Base-by-base conservation (phyloP, 53 echinoderm and acorn worm genomes). In the Echinarachnius parma region DNA sequence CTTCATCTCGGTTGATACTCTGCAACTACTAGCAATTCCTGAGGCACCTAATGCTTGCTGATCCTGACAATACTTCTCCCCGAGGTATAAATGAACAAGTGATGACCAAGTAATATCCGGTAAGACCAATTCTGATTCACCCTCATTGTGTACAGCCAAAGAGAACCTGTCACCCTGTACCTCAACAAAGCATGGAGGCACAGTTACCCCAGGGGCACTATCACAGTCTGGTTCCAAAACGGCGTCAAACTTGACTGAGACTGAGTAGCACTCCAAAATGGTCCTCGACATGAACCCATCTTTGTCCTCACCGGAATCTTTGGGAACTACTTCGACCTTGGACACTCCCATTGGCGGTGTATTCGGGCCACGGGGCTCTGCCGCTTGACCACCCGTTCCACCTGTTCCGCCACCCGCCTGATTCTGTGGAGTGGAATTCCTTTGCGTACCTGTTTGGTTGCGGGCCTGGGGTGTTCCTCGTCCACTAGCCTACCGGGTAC, bases 201-300 rank as follows among this genome's bases (percentile, higher is more conserved):
- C 65, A 21, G 55, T 50, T 19, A 64, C 50, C 13, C 64, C 27
- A 45, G 50, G 1, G 28, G 59, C 59, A 4, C 31, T 30, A 59
- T 59, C 59, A 10, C 29, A 15, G 1, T 59, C 59, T 27, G 78
- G 78, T 21, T 78, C 53, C 34, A 78, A 32, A 14, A 64, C 3
- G 14, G 65, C 78, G 5, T 78, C 78, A 23, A 30, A 46, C 27
- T 36, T 28, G 16, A 76, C 76, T 31, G 59, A 34, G 20, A 45
- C 76, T 34, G 76, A 28, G 31, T 44, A 76, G 33, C 76, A 76
- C 22, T 74, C 75, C 18, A 34, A 31, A 13, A 56, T 58, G 3
- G 59, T 30, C 53, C 27, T 54, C n/a, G 75, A 18, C 39, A 34
- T 23, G 27, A 74, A 58, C 11, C 34, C 59, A 55, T 26, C 23